Conservation (phyloP, 2,797 vertebrate species). For the Chrosomus eos region DNA sequence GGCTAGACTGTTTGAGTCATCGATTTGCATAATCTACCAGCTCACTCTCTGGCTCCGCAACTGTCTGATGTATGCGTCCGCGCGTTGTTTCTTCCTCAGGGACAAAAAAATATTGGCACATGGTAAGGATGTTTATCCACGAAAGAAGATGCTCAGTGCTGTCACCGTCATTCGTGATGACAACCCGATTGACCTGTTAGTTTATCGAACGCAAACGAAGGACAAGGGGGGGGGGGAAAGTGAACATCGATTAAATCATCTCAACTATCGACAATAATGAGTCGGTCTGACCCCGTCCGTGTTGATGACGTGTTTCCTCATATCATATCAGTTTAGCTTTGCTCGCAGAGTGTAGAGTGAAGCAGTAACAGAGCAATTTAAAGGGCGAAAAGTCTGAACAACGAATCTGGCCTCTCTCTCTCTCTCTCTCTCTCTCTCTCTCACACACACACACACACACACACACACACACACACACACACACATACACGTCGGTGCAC, state of each 20-base stretch:
- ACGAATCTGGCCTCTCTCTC: not conserved
- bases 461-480: not conserved
- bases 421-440: not conserved
- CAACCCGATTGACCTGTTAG: constrained; percentile 74
- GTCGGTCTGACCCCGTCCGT: constrained; percentile 61
- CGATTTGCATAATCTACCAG: constrained; percentile 48
- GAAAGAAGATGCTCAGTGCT: constrained; percentile 71
- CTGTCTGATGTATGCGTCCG: constrained; percentile 73
- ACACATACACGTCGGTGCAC: no score
- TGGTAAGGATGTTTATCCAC: constrained; percentile 74
- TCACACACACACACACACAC: not conserved
- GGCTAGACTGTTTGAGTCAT: constrained; percentile 34
- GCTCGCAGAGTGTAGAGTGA: not conserved
- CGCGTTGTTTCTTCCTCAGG: constrained; percentile 70
- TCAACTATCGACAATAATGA: constrained; percentile 68
- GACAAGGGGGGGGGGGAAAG: constrained; percentile 36
- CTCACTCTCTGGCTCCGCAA: constrained; percentile 26
- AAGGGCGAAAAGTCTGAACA: not conserved
- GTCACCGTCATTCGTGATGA: constrained; percentile 75
- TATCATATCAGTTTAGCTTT: not conserved
- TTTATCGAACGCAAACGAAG: constrained; percentile 65
- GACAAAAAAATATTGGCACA: constrained; percentile 72
- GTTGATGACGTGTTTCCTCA: constrained; percentile 37
- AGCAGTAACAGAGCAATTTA: not conserved
- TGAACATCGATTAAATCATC: constrained; percentile 72